Conservation (phyloP, 2,797 vertebrate genomes). For the Babyrousa celebensis region DNA sequence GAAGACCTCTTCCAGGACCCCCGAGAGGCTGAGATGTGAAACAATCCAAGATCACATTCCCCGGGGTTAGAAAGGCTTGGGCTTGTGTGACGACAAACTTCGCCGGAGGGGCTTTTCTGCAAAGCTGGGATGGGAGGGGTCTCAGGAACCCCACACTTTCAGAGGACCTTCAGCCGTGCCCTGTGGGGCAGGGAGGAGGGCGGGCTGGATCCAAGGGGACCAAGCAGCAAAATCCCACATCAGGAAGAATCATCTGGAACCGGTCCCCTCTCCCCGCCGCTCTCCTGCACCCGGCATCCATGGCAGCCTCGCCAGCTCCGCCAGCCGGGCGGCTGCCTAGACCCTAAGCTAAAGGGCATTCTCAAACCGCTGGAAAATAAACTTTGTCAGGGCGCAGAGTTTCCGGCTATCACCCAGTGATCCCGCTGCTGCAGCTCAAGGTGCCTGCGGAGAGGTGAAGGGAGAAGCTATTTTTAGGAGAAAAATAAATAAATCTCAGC, state of each 20-base stretch:
- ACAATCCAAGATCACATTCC: neutral
- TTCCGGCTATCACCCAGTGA: neutral
- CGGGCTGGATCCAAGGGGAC: neutral
- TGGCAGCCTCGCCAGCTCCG: neutral
- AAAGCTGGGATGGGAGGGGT: neutral
- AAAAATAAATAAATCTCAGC: constrained; percentile 81
- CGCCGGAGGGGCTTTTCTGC: constrained; percentile 53
- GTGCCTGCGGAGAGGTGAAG: neutral
- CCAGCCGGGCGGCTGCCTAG: neutral
- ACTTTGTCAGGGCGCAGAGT: constrained; percentile 85
- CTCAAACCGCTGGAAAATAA: constrained; percentile 82
- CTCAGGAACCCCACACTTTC: neutral
- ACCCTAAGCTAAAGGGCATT: constrained; percentile 83
- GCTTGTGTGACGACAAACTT: constrained; percentile 36
- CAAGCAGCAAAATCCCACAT: neutral
- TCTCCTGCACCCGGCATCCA: neutral
- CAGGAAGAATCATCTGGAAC: neutral
- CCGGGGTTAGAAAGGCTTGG: neutral
- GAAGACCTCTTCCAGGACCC: neutral
- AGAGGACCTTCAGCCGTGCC: neutral
- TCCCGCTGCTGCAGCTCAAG: neutral
- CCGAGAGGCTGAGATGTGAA: neutral
- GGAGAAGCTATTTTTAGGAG: constrained; percentile 80
- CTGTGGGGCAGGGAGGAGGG: fast-evolving
- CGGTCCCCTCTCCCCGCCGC: neutral